Evolutionary conservation across 2,113 vertebrate genomes (phyloP).

Genomic region (Murina feae): DNA sequence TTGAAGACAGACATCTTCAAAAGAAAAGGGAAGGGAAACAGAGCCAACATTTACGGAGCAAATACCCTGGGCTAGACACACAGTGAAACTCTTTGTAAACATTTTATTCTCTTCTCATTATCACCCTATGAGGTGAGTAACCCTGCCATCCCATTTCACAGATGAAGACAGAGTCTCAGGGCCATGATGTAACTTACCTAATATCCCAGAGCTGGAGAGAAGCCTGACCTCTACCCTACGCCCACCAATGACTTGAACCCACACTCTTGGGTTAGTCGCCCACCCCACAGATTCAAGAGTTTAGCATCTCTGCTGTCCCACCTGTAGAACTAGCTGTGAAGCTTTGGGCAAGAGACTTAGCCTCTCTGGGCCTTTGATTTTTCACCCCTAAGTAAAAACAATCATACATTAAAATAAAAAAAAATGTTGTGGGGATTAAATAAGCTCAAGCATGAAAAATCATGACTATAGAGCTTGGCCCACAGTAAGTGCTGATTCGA

Average conservation of each 20-base stretch:
- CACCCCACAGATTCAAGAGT: not conserved
- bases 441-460: not conserved
- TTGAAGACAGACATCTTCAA: not conserved
- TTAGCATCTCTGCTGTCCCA: not conserved
- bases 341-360: not conserved
- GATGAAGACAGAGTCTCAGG: not conserved
- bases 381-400: not conserved
- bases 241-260: not conserved
- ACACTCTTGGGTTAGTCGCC: not conserved
- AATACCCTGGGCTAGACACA: not conserved
- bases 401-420: not conserved
- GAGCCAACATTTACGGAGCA: not conserved
- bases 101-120: not conserved
- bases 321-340: not conserved
- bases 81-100: not conserved
- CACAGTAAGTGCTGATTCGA: not conserved
- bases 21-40: not conserved
- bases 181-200: not conserved
- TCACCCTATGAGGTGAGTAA: not conserved
- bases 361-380: not conserved
- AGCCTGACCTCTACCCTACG: not conserved
- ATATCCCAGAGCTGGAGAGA: not conserved
- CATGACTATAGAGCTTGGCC: not conserved
- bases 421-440: not conserved
- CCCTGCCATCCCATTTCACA: not conserved